Base-by-base conservation (phyloP, 2,113 vertebrate species). In the Dasyornis broadbenti region DNA sequence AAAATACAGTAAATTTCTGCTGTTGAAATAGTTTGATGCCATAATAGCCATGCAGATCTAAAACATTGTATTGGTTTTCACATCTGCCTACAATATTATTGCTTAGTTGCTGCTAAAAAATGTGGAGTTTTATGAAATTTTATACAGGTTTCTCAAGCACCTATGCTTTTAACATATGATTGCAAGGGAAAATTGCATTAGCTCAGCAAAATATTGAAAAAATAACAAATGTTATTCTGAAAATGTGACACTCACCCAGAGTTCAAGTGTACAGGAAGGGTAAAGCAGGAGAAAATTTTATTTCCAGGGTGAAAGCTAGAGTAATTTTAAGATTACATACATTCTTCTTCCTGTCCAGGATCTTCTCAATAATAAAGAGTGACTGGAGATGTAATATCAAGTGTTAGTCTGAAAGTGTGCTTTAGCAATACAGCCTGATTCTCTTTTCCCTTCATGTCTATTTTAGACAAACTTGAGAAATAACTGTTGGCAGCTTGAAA, bases 351-450 rank as follows among this genome's bases (percentile, higher is more conserved):
- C 78, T 93, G 23, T 91, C 64, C 40, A 86, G 57, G 45, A 75
- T 75, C 86, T 92, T 71, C 49, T 93, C 82, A 90, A 24, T 35
- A 73, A 75, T 33, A 95, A 84, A 93, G 77, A 85, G 35, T 79
- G 83, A 78, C 60, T 65, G 33, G 27, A 90, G n/a, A 89, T 86
- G 42, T 95, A 93, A 84, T 91, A 95, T 44, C 22, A 73, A 45
- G 17, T 30, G 9, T 72, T 94, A 75, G 30, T 10, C 42, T 70
- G 53, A 87, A 47, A 92, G 7, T 75, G 77, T 85, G 56, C 27
- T 95, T 92, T 50, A 92, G 24, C 49, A 93, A 92, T 91, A 83
- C 14, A 75, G 33, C 93, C 92, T 96, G 71, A 82, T 54, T 59
- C 15, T 65, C 83, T 86, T 73, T 79, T 45, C 13, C 7, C 22